Evolutionary conservation across 2,797 vertebrate species (phyloP), one percentile per base, ranked within the genome.

Genomic region (Anguilla obscura): DNA sequence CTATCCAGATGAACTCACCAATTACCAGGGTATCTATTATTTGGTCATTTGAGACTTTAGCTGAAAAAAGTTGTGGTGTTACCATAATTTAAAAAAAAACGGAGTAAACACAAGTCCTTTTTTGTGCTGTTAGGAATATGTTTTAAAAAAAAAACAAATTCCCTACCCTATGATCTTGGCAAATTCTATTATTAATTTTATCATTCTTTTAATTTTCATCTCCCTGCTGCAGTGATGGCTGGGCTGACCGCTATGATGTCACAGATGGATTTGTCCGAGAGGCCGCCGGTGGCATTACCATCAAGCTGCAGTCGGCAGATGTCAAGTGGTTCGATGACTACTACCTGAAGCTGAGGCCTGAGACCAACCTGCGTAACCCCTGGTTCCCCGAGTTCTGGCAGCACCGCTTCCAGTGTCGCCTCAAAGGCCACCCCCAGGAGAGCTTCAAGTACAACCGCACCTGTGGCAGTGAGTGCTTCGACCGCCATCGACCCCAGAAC

Each of bases 361-460:
- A 99, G 91, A 99, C 96, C 94, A 99, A 99, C 92, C 96, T 92
- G 1, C 95, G 98, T 87, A 99, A 99, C 91, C 98, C 98, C 1
- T 99, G 98, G 98, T 99, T 99, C 93, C 97, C 97, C 50, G 98
- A 99, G 93, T 99, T 99, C 92, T 99, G 98, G 98, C 98, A 99
- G 91, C 98, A 99, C 91, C 97, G 98, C 16, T 99, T 99, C 94
- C 97, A 99, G 92, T 99, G 98, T 90, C 96, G 96, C 0, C 93
- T 99, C 74, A 97, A 97, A 94, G 98, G 98, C 7, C 98, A 98
- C 94, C 93, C 95, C 0, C 98, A 99, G 93, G 98, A 99, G 92
- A 98, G 94, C 94, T 92, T 54, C 91, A 98, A 97, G 94, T 99
- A 96, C 94, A 99, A 99, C 95, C 98, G 96, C 93, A 98, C 98